phyloP scores from a whole-genome alignment of 2,797 vertebrate species.

The Chloroceryle inda region DNA sequence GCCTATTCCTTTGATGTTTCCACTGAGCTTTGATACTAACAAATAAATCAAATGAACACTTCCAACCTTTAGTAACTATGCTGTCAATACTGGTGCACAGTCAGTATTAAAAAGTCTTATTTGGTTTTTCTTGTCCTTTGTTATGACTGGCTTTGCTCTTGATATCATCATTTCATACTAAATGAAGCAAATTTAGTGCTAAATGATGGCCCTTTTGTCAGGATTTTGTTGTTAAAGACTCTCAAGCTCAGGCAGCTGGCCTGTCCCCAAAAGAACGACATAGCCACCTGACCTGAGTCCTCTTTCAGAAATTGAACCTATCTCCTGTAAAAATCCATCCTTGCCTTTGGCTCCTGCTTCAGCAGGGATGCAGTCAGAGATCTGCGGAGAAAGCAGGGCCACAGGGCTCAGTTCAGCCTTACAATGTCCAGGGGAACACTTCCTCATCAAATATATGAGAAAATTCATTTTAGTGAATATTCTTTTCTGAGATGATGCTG shows the following conservation, averaged over 20 bases:
- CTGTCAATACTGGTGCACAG: background rate
- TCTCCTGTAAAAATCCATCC: background rate
- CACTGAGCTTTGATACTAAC: background rate
- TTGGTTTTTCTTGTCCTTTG: background rate
- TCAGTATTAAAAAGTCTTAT: background rate
- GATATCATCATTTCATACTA: background rate
- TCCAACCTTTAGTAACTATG: background rate
- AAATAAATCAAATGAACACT: slow-evolving; percentile 9
- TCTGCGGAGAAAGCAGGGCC: background rate
- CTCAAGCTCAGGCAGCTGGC: background rate
- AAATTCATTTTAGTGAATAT: background rate
- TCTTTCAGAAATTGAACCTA: background rate
- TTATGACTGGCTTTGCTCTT: background rate
- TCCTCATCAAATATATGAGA: background rate
- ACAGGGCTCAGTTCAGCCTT: background rate
- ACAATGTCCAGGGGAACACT: background rate
- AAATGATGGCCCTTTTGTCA: background rate
- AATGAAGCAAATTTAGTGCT: background rate
- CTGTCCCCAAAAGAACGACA: background rate
- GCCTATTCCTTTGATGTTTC: background rate
- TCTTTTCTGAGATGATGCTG: background rate
- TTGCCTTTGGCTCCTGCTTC: background rate
- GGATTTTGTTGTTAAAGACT: background rate
- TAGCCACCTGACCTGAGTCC: background rate
- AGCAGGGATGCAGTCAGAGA: background rate